Evolutionary conservation across 2,113 vertebrate species (phyloP).

Genomic region (Tylochromis polylepis): DNA sequence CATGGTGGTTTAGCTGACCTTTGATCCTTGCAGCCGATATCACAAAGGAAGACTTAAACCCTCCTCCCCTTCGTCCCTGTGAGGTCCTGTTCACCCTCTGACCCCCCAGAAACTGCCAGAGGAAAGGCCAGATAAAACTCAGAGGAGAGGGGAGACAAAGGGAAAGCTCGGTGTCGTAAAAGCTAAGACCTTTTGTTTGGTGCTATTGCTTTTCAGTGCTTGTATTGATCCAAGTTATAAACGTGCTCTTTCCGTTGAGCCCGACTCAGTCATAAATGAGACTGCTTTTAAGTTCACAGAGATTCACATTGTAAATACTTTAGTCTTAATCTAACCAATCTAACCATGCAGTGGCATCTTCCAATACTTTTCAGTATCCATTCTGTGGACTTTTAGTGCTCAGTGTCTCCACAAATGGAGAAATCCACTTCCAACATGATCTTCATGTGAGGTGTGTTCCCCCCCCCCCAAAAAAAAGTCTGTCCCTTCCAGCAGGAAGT

Average conservation of each 20-base stretch:
- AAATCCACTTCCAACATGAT: not conserved
- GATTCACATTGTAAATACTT: not conserved
- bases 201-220: not conserved
- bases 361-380: not conserved
- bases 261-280: not conserved
- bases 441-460: not conserved
- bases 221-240: not conserved
- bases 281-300: not conserved
- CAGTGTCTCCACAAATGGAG: not conserved
- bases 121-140: slow-evolving; percentile 50
- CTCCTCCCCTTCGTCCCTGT: slow-evolving; percentile 59
- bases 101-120: slow-evolving; percentile 51
- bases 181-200: not conserved
- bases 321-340: not conserved
- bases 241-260: not conserved
- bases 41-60: slow-evolving; percentile 66
- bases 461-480: no score
- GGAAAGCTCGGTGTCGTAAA: slow-evolving; percentile 12
- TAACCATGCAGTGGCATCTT: not conserved
- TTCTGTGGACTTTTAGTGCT: not conserved
- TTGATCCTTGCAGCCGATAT: slow-evolving; percentile 49
- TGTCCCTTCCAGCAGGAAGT: not conserved
- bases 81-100: slow-evolving; percentile 58
- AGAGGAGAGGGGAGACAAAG: not conserved
- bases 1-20: slow-evolving; percentile 64